Evolutionary conservation across 1,140 invertebrate genomes (phyloP).

Genomic region (Drosophila ohnishii): DNA sequence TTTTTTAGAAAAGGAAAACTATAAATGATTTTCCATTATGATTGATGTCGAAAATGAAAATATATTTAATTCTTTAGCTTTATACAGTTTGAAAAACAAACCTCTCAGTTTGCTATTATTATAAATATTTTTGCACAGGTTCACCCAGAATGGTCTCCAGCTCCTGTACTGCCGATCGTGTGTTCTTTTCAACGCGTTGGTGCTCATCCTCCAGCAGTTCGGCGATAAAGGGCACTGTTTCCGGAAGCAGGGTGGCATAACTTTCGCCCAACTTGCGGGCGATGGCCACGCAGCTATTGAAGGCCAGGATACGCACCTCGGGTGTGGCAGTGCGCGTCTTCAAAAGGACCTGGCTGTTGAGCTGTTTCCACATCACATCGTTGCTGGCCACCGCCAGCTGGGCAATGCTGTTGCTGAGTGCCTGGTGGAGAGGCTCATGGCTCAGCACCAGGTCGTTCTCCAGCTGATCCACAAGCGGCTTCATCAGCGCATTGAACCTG

Average conservation of each 20-base stretch:
- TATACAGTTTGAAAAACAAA: background rate
- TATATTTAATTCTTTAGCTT: background rate
- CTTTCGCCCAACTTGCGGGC: constrained; percentile 91
- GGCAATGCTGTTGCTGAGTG: constrained; percentile 90
- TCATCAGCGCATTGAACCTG: constrained; percentile 91
- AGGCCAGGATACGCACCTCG: constrained; percentile 85
- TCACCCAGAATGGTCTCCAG: constrained; percentile 92
- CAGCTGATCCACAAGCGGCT: constrained; percentile 93
- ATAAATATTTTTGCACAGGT: constrained; percentile 93
- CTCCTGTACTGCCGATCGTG: constrained; percentile 89
- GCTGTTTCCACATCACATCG: constrained; percentile 93
- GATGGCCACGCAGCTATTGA: constrained; percentile 88
- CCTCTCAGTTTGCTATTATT: constrained; percentile 56
- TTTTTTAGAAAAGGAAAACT: background rate
- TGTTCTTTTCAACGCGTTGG: constrained; percentile 89
- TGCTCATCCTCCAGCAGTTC: constrained; percentile 94
- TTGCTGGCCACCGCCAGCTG: constrained; percentile 92
- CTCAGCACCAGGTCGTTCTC: constrained; percentile 89
- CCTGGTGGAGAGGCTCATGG: constrained; percentile 84
- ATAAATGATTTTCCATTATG: background rate
- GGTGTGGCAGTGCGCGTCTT: constrained; percentile 91
- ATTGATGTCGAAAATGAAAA: background rate
- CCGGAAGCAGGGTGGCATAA: constrained; percentile 90
- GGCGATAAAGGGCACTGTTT: constrained; percentile 92
- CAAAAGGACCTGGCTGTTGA: constrained; percentile 94